Base-by-base conservation (phyloP, 2,797 vertebrate genomes). In the Pagetopsis macropterus region DNA sequence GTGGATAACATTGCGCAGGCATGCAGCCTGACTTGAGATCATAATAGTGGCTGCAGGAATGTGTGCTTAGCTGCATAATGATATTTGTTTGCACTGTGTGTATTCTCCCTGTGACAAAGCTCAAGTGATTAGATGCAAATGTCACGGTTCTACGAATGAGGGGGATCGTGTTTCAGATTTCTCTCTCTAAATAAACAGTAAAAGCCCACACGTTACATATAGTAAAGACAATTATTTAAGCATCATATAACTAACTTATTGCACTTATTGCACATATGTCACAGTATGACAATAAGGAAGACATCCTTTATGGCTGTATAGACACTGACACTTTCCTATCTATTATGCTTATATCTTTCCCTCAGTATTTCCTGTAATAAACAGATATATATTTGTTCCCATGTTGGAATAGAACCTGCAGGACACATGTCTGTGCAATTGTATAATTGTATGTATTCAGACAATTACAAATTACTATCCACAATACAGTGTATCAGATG, bases 111-210 rank as follows among this genome's bases (percentile, higher is more conserved):
- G 58, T 67, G 62, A 78, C 62, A 79, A 75, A 82, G 55, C 68
- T 78, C 65, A 73, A 76, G 78, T 69, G 72, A 84, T 81, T 58
- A 75, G 56, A 84, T 87, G 72, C 71, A 87, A 74, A 84, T 87
- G 58, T 74, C 45, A 71, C 68, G 56, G 49, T 78, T 84, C 76
- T 61, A 62, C 31, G 2, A 69, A 64, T 58, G 66, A 75, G 49
- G 56, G 11, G 46, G 46, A 40, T 31, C 13, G 3, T 5, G 48
- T 70, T 71, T 71, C 56, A 69, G 69, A 60, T 82, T 84, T 48
- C 33, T 74, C 66, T 76, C 66, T 76, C 23, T 79, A 61, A 79
- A 72, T 76, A 61, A 81, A 74, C 40, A 61, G 59, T n/a, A 49
- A 69, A 65, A 14, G 9, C 15, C 31, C 55, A 46, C 41, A 58